These are phyloP conservation scores for Rattus rattus DNA, from an alignment of 2,113 vertebrate species.

Conservation along the genomic window DNA sequence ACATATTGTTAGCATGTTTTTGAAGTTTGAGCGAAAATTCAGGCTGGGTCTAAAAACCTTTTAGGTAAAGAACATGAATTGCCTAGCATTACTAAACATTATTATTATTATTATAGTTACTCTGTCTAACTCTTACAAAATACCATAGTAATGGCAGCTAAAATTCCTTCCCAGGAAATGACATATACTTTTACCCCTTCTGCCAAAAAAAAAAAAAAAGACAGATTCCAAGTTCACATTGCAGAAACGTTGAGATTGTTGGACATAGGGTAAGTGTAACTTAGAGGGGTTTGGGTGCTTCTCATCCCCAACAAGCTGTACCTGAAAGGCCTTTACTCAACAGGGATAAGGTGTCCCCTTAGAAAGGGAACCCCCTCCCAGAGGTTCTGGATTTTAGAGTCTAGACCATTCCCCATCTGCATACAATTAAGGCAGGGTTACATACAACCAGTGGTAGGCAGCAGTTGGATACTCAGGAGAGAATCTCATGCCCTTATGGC, in stretches of 20 bases:
- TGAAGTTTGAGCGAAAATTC: constrained; percentile 44
- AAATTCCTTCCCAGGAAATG: not conserved
- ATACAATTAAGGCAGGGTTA: not conserved
- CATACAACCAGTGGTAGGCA: not conserved
- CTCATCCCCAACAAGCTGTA: not conserved
- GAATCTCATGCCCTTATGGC: not conserved
- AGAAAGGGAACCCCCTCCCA: not conserved
- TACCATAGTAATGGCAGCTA: not conserved
- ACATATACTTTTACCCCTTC: not conserved
- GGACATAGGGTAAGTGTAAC: not conserved
- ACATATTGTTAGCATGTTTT: not conserved
- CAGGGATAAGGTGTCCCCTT: not conserved
- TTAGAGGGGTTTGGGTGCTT: not conserved
- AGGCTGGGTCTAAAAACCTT: not conserved
- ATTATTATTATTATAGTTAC: too few relatives aligned
- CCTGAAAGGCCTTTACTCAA: not conserved
- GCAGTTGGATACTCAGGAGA: not conserved
- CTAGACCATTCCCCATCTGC: not conserved
- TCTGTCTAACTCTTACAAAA: not conserved
- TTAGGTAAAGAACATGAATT: constrained; percentile 19
- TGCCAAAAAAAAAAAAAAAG: not conserved
- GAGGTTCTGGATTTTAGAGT: not conserved
- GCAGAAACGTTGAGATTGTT: not conserved
- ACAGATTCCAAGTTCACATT: not conserved
- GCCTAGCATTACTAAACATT: not conserved